Base-by-base conservation (phyloP, 2,113 vertebrate species). In the Azemiops feae region DNA sequence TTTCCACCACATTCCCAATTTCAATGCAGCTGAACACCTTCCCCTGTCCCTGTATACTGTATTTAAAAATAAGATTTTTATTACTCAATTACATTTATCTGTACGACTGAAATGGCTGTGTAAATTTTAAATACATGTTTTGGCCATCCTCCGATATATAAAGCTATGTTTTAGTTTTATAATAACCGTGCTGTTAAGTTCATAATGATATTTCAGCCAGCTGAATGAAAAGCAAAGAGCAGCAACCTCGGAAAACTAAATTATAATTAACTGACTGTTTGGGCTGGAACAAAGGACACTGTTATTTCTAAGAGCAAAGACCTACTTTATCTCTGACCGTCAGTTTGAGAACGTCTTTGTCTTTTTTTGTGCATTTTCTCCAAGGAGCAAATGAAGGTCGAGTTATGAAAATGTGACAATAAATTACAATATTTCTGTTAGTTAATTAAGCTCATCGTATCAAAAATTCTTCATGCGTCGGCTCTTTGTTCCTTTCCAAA, bases 381-480 rank as follows among this genome's bases (percentile, higher is more conserved):
- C 23, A 39, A 95, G 89, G 94, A 97, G 74, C 43, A 90, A 81
- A 11, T 95, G 89, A 97, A 97, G 95, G 89, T 96, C 86, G 94
- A 54, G 87, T 94, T 97, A 95, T 96, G 96, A 95, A 96, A 89
- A 96, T 96, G 52, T 90, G 89, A 55, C 96, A 95, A 94, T 95
- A 95, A 94, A 95, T 95, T 91, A 60, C 34, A 94, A 93, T 96
- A 95, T 97, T 97, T 97, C 50, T 96, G 54, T 94, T 95, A 93
- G 89, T 90, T 97, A 96, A 97, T 97, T 97, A 97, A 97, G 96
- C 43, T 45, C 96, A 88, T 96, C 93, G 96, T 85, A 93, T 95
- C 93, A 96, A 95, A 94, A 95, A 94, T 45, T 88, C 74, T 89
- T 39, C 93, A 93, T 93, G 91, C 22, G 23, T 57, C 95, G 64